Conservation (phyloP, 2,888 invertebrate genomes). For the Nephrotoma guestfalica region DNA sequence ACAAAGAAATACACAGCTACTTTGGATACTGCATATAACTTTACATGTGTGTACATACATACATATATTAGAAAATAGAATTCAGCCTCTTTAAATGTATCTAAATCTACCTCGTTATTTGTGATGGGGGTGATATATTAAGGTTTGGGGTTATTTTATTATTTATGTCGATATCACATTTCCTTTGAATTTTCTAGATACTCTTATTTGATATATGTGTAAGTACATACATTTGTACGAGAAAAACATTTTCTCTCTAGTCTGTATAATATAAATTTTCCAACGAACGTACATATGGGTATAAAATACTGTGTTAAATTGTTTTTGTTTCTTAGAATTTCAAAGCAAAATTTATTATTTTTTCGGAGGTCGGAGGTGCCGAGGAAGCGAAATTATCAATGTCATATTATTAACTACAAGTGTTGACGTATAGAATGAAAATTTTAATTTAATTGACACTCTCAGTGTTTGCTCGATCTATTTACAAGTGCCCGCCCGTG, state of each 20-base stretch:
- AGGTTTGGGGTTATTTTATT: neutral
- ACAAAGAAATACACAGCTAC: neutral
- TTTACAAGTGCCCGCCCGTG: neutral
- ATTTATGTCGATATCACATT: neutral
- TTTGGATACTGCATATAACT: neutral
- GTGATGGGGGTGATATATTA: neutral
- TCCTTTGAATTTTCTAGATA: neutral
- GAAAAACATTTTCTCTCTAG: neutral
- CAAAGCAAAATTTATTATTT: neutral
- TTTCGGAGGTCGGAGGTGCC: neutral
- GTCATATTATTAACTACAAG: neutral
- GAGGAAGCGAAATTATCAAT: neutral
- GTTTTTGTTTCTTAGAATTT: neutral
- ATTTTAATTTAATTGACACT: neutral
- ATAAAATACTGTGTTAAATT: neutral
- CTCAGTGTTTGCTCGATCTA: neutral
- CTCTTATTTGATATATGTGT: neutral
- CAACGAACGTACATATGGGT: neutral
- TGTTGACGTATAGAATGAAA: neutral
- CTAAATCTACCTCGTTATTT: neutral
- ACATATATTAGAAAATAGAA: neutral
- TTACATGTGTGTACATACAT: neutral
- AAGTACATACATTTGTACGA: neutral
- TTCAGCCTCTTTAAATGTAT: neutral
- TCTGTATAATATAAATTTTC: neutral